phyloP scores from a whole-genome alignment of 2,797 vertebrate species.

The Melanogrammus aeglefinus region DNA sequence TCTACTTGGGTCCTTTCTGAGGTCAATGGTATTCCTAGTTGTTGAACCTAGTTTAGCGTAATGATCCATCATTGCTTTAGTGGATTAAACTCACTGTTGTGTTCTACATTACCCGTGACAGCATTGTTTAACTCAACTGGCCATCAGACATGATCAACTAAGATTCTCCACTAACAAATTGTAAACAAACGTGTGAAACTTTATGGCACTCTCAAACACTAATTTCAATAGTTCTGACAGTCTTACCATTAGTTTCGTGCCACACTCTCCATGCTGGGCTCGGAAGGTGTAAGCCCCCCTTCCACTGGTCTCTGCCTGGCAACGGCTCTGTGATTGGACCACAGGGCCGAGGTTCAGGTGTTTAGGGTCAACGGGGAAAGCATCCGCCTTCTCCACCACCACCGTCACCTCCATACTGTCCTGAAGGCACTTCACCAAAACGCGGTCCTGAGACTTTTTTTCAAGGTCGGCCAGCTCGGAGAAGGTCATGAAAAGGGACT shows the following conservation, averaged over 20 bases:
- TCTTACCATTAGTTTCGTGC: not conserved
- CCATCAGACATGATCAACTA: not conserved
- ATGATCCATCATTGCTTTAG: not conserved
- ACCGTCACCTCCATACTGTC: conserved; percentile 26
- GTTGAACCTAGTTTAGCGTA: not conserved
- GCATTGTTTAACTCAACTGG: not conserved
- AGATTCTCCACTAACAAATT: no score
- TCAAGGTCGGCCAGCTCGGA: conserved; percentile 31
- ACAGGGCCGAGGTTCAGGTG: conserved; percentile 18
- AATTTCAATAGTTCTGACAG: not conserved
- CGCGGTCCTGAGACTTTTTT: not conserved
- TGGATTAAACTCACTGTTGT: not conserved
- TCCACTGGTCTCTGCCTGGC: not conserved
- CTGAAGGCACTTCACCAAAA: conserved; percentile 38
- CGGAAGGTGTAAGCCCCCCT: not conserved
- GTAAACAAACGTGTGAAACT: not conserved
- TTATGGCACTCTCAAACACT: not conserved
- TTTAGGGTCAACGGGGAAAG: conserved; percentile 10
- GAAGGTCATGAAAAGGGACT: conserved; percentile 27
- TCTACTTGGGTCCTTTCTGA: not conserved
- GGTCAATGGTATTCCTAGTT: not conserved
- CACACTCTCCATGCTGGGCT: not conserved
- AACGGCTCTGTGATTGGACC: not conserved
- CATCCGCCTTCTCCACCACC: conserved; percentile 27
- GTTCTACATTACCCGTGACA: no score